Percentiles rank a stretch among this genome's conserved stretches.
Evolutionary conservation across 2,797 vertebrate genomes (phyloP).

Genomic region (Galaxias olidus): DNA sequence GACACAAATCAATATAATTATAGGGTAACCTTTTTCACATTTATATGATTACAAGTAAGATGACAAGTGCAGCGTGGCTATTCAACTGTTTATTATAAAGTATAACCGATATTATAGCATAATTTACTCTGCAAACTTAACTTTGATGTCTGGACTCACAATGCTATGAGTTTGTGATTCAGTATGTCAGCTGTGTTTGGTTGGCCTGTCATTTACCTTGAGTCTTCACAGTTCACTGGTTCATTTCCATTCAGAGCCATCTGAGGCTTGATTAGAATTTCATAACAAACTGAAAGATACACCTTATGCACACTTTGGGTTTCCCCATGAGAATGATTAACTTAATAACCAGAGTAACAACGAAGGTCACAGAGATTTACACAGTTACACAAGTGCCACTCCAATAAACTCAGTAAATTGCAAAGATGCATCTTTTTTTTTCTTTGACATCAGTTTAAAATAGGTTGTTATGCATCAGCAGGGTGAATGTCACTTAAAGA

Average conservation of each 20-base stretch:
- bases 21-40: too few relatives aligned
- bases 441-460: not conserved
- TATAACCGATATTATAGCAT: too few relatives aligned
- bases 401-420: slow-evolving; percentile 7
- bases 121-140: too few relatives aligned
- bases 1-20: too few relatives aligned
- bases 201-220: not conserved
- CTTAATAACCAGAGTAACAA: slow-evolving; percentile 12
- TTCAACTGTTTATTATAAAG: too few relatives aligned
- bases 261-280: slow-evolving; percentile 1
- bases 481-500: too few relatives aligned
- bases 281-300: slow-evolving; percentile 7
- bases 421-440: slow-evolving; percentile 4
- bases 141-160: too few relatives aligned
- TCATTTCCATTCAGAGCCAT: slow-evolving; percentile 7
- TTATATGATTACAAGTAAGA: too few relatives aligned
- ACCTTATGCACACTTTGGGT: not conserved
- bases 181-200: too few relatives aligned
- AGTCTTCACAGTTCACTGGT: slow-evolving; percentile 12
- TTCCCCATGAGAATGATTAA: slow-evolving; percentile 5
- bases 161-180: too few relatives aligned
- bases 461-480: too few relatives aligned
- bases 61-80: too few relatives aligned
- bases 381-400: slow-evolving; percentile 5
- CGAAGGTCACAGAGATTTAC: slow-evolving; percentile 12